phyloP scores from a whole-genome alignment of 2,888 invertebrate species.

The Drosophila basisetae region DNA sequence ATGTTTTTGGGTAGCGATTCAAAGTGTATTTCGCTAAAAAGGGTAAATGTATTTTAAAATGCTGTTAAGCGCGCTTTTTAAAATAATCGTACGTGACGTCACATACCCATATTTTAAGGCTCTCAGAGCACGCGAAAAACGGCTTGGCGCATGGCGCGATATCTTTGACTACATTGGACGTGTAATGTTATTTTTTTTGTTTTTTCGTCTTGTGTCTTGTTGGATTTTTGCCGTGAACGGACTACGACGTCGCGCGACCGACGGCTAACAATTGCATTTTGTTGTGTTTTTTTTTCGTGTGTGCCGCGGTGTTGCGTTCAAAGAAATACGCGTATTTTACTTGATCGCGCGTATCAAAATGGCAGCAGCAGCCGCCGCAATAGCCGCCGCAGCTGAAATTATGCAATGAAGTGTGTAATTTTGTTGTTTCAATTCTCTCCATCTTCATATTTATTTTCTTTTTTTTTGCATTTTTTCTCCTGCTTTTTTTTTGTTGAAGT shows the following conservation, averaged over 20 bases:
- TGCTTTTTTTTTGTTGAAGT: constrained; percentile 25
- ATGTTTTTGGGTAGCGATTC: neutral
- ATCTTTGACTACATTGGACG: constrained; percentile 10
- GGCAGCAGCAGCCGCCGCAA: constrained; percentile 60
- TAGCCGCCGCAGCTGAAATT: constrained; percentile 58
- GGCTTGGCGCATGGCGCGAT: neutral
- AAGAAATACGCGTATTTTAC: constrained; percentile 59
- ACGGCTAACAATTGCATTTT: constrained; percentile 61
- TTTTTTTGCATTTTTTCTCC: constrained; percentile 34
- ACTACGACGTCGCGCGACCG: constrained; percentile 56
- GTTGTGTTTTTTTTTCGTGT: constrained; percentile 58
- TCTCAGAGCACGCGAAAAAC: constrained; percentile 27
- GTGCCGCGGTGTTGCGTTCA: constrained; percentile 60
- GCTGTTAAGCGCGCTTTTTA: constrained; percentile 7
- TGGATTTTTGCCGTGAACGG: constrained; percentile 63
- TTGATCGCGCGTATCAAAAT: constrained; percentile 64
- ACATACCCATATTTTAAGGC: constrained; percentile 6
- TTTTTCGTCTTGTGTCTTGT: constrained; percentile 47
- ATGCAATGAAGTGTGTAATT: constrained; percentile 67
- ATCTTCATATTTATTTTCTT: constrained; percentile 3
- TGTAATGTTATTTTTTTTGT: constrained; percentile 46
- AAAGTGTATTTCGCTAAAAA: too few species aligned
- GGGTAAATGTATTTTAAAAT: rapidly evolving
- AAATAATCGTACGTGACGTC: constrained; percentile 33
- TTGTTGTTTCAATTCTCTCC: constrained; percentile 33